Evolutionary conservation across 2,888 invertebrate genomes (phyloP).

Genomic region (Aquatica leii): DNA sequence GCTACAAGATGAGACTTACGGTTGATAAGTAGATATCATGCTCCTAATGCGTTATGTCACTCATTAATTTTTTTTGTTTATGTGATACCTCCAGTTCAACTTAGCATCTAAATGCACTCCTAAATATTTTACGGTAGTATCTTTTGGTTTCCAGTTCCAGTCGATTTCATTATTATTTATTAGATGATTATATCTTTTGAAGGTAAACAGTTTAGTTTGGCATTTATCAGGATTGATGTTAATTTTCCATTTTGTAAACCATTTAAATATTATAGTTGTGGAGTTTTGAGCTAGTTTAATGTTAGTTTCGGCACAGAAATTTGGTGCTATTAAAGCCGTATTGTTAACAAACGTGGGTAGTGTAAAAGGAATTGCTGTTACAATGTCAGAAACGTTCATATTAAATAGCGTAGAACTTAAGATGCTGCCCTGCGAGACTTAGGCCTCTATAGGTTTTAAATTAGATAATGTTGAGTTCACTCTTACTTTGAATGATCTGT

Average conservation of each 20-base stretch:
- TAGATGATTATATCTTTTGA: too few relatives aligned
- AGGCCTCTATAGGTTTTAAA: not conserved
- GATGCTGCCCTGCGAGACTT: constrained; percentile 3
- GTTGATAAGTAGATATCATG: not conserved
- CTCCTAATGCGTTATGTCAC: not conserved
- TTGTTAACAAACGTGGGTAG: constrained; percentile 1
- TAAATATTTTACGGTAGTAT: too few relatives aligned
- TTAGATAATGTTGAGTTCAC: not conserved
- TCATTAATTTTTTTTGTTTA: constrained; percentile 11
- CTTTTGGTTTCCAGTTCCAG: not conserved
- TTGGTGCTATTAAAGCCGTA: constrained; percentile 1
- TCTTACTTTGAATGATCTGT: too few relatives aligned
- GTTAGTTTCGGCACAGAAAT: not conserved
- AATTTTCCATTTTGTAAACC: too few relatives aligned
- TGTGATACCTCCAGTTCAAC: too few relatives aligned
- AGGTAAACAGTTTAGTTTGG: not conserved
- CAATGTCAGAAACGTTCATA: too few relatives aligned
- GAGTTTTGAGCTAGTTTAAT: constrained; percentile 1
- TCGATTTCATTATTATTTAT: not conserved
- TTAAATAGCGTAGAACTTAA: too few relatives aligned
- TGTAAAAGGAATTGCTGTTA: not conserved
- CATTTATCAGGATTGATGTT: not conserved
- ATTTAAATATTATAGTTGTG: too few relatives aligned
- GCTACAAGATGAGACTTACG: too few relatives aligned
- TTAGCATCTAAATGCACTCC: too few relatives aligned